These are phyloP conservation scores for Telmatochromis sp. DNA, from an alignment of 2,113 vertebrate species.

Conservation along the genomic window DNA sequence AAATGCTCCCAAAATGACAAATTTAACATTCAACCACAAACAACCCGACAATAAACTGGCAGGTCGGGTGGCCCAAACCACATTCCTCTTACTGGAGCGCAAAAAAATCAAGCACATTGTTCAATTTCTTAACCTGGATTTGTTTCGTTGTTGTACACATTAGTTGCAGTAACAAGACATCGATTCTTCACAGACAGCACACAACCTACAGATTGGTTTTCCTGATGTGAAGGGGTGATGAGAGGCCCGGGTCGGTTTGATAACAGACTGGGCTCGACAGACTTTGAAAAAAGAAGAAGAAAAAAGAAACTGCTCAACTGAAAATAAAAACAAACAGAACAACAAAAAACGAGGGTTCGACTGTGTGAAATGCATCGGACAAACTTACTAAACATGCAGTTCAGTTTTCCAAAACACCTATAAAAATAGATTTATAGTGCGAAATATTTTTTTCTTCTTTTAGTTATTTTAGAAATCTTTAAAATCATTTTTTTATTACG, in stretches of 20 bases:
- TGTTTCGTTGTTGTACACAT: neutral
- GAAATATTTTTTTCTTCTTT: constrained; percentile 75
- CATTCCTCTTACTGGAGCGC: neutral
- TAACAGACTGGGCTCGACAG: constrained; percentile 48
- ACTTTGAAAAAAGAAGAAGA: constrained; percentile 50
- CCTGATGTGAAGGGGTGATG: constrained; percentile 52
- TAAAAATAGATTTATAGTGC: constrained; percentile 84
- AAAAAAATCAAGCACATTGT: neutral
- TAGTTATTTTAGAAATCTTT: constrained; percentile 77
- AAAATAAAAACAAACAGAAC: constrained; percentile 8
- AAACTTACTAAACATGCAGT: constrained; percentile 75
- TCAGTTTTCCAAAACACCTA: constrained; percentile 78
- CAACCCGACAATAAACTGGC: neutral
- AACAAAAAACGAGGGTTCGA: constrained; percentile 38
- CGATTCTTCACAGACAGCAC: constrained; percentile 64
- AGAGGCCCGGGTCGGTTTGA: constrained; percentile 31
- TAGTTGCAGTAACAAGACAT: constrained; percentile 52
- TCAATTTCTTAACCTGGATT: constrained; percentile 54
- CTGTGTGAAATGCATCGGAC: constrained; percentile 53
- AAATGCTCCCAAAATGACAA: constrained; percentile 23
- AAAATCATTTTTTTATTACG: constrained; percentile 61
- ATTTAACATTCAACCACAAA: constrained; percentile 24
- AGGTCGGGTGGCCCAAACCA: neutral
- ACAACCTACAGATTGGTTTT: constrained; percentile 55
- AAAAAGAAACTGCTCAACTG: constrained; percentile 53